Evolutionary conservation across 2,113 vertebrate species (phyloP).

Genomic region (Pelvicachromis taeniatus): DNA sequence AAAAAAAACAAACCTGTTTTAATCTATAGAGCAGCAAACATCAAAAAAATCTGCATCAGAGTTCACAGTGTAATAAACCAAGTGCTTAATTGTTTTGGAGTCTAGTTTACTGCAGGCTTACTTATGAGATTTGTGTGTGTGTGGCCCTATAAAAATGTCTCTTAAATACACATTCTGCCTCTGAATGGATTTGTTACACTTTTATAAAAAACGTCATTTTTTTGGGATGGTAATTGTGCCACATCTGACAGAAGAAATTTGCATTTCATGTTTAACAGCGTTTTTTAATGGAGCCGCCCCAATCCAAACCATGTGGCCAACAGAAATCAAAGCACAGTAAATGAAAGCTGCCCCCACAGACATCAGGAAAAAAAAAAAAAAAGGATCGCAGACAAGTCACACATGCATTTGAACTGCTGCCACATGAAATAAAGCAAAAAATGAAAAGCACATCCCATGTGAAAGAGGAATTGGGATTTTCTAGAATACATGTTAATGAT

Average conservation of each 20-base stretch:
- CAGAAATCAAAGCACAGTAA: background rate
- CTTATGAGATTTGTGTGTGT: background rate
- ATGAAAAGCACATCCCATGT: background rate
- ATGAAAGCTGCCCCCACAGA: background rate
- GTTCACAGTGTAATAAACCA: background rate
- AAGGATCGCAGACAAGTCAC: background rate
- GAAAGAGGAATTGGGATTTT: background rate
- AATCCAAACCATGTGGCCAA: background rate
- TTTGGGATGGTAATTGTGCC: background rate
- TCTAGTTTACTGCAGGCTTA: background rate
- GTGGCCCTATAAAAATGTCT: background rate
- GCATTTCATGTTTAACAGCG: background rate
- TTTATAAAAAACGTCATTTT: background rate
- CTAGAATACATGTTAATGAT: background rate
- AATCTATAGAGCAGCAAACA: background rate
- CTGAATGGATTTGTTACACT: background rate
- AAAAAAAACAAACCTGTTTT: background rate
- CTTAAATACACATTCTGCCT: background rate
- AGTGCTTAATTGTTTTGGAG: background rate
- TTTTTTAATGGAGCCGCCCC: background rate
- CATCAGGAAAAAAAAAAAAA: background rate
- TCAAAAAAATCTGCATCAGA: background rate
- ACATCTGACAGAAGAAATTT: background rate
- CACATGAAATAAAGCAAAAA: background rate
- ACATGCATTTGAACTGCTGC: background rate